These are phyloP conservation scores for Catocala sponsa DNA, from an alignment of 2,888 invertebrate species.

Conservation along the genomic window DNA sequence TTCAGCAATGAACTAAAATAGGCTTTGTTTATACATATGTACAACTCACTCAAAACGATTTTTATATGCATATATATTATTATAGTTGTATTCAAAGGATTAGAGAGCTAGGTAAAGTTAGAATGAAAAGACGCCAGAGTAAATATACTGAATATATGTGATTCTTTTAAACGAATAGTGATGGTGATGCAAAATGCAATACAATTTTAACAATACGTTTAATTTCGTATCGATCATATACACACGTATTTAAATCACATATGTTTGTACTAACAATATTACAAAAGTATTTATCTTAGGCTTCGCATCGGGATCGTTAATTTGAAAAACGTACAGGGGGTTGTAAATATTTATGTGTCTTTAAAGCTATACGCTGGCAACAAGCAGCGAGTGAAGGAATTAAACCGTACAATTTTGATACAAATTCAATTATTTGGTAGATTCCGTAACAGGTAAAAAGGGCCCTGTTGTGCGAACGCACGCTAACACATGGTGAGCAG, in stretches of 20 bases:
- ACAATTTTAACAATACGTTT: too few relatives aligned
- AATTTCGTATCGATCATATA: too few relatives aligned
- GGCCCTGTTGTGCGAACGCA: slow-evolving; percentile 28
- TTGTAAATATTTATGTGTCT: slow-evolving; percentile 19
- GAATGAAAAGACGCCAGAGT: too few relatives aligned
- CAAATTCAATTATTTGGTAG: slow-evolving; percentile 37
- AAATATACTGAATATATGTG: too few relatives aligned
- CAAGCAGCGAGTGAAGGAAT: slow-evolving; percentile 30
- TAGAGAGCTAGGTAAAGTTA: too few relatives aligned
- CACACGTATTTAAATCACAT: too few relatives aligned
- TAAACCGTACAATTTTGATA: slow-evolving; percentile 37
- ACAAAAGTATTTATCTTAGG: slow-evolving; percentile 9
- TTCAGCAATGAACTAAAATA: background rate
- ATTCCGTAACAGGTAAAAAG: slow-evolving; percentile 41
- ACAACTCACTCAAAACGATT: too few relatives aligned
- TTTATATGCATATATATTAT: too few relatives aligned
- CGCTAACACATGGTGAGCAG: too few relatives aligned
- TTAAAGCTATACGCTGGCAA: slow-evolving; percentile 39
- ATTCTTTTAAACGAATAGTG: too few relatives aligned
- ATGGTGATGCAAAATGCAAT: too few relatives aligned
- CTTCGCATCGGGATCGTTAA: slow-evolving; percentile 15
- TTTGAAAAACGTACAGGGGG: slow-evolving; percentile 15
- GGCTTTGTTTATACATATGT: background rate
- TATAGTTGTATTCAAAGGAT: too few relatives aligned
- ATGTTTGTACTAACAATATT: background rate